Evolutionary conservation across 2,113 vertebrate species (phyloP), one percentile per base, ranked within the genome.

Genomic region (Eurystomus gularis): DNA sequence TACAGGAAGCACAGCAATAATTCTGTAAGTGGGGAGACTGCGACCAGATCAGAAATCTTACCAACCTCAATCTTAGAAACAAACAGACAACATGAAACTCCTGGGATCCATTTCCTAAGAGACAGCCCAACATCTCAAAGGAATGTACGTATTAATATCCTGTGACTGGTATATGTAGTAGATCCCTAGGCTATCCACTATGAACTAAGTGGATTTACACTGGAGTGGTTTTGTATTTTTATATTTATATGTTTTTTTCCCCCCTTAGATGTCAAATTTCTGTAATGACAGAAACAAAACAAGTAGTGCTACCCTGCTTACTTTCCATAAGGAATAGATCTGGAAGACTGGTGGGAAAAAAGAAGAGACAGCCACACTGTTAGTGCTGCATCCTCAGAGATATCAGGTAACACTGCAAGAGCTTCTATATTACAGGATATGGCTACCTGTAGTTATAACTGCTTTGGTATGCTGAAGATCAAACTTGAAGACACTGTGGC

Each of bases 1-100:
- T 85, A 19, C 4, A 44, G 18, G 39, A 82, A 52, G 10, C 35
- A 35, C 16, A 61, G 11, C 35, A 31, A 16, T n/a, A 52, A 13
- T 46, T 68, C n/a, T 12, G 2, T 46, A 51, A 31, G 16, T 6
- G 11, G 19, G 13, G 26, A 75, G 8, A 42, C 6, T 48, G 24
- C 0, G 0, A 28, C 44, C 2, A 0, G 13, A 25, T 28, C 5
- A 2, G 9, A 25, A 14, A 20, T 55, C 17, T 68, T 62, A 55
- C 7, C 10, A 57, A 9, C 13, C 20, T 62, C 35, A 83, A 37
- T 5, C 23, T 51, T 14, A 10, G 52, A 69, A 73, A 65, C 0
- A 2, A 60, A 28, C 4, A 46, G 4, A 3, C 3, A 60, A 37
- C 9, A 5, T 7, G 33, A n/a, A 86, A 46, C 31, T 44, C 16